Evolutionary conservation across 2,113 vertebrate species (phyloP).

Genomic region (Nipponia nippon): DNA sequence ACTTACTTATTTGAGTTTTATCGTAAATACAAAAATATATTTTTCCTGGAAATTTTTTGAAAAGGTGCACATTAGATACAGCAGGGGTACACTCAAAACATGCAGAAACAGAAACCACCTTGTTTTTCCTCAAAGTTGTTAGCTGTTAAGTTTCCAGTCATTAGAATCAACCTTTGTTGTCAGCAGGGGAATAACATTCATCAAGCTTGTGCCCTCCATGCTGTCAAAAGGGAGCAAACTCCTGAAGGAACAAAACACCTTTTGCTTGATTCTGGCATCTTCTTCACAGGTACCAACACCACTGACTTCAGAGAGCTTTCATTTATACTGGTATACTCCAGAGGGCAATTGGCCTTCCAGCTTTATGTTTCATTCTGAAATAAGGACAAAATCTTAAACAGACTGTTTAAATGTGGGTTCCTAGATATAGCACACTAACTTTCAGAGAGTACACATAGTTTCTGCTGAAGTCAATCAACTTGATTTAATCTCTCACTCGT

Average conservation of each 20-base stretch:
- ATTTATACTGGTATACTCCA: background rate
- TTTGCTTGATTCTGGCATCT: background rate
- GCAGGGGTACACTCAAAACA: background rate
- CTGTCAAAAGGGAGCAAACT: background rate
- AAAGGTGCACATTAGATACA: background rate
- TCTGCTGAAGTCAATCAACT: background rate
- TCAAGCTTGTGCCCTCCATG: background rate
- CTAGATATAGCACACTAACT: background rate
- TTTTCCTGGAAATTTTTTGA: background rate
- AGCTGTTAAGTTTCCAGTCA: background rate
- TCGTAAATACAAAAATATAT: background rate
- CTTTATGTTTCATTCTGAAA: background rate
- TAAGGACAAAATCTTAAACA: background rate
- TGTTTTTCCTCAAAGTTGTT: background rate
- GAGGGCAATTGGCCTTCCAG: background rate
- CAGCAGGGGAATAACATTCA: background rate
- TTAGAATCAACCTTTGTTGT: background rate
- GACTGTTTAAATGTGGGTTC: background rate
- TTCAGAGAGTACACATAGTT: background rate
- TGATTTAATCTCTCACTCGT: background rate
- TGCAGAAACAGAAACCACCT: background rate
- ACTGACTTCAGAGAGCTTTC: background rate
- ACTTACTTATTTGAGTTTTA: background rate
- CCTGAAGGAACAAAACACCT: background rate
- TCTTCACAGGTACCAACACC: background rate